phyloP scores from a whole-genome alignment of 2,113 vertebrate species.

The Lonchura striata region DNA sequence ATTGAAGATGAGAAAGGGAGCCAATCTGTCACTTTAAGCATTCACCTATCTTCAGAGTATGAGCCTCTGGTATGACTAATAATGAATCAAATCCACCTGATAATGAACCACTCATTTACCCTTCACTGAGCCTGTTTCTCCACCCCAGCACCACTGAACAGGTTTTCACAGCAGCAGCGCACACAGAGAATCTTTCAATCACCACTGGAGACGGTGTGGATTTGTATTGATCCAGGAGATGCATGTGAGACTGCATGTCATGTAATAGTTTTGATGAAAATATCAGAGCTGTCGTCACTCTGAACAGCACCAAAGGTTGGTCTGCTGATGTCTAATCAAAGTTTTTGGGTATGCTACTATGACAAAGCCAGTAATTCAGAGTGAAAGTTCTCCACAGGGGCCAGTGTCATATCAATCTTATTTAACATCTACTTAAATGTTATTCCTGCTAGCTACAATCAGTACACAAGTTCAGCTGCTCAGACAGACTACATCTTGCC shows the following conservation, averaged over 20 bases:
- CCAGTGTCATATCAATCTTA: slow-evolving; percentile 24
- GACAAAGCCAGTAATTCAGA: slow-evolving; percentile 24
- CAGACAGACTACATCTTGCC: neutral
- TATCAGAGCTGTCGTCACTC: slow-evolving; percentile 39
- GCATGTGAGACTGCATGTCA: neutral
- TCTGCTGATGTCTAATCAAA: slow-evolving; percentile 35
- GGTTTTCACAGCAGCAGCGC: neutral
- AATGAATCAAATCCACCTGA: slow-evolving; percentile 5
- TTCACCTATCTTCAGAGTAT: neutral
- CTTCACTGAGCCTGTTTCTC: neutral
- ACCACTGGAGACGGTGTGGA: neutral
- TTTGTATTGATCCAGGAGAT: slow-evolving; percentile 37
- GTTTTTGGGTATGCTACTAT: neutral
- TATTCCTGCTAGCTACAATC: neutral
- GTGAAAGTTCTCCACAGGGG: neutral
- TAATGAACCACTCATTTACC: neutral
- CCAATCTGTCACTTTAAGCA: neutral
- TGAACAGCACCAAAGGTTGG: neutral
- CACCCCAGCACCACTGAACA: neutral
- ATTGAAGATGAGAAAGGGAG: neutral
- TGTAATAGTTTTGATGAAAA: slow-evolving; percentile 37
- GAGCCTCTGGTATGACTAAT: slow-evolving; percentile 1
- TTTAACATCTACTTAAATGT: slow-evolving; percentile 44
- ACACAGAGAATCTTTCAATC: slow-evolving; percentile 5
- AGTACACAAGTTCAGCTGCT: neutral